Evolutionary conservation across 2,113 vertebrate genomes (phyloP).

Genomic region (Gavia stellata): DNA sequence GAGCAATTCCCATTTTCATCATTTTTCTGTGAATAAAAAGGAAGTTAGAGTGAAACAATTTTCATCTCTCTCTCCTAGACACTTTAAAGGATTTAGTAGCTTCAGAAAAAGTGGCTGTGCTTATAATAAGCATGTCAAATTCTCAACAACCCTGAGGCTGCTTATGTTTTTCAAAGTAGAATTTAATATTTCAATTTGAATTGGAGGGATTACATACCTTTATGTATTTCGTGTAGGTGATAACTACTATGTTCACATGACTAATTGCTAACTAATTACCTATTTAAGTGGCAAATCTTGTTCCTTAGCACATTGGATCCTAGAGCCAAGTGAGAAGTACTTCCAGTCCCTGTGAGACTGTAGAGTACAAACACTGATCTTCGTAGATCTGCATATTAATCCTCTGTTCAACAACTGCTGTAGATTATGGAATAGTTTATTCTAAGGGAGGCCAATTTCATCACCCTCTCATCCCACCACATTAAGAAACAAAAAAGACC

Average conservation of each 20-base stretch:
- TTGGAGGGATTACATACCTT: slow-evolving; percentile 20
- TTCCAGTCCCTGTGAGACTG: not conserved
- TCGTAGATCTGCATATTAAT: not conserved
- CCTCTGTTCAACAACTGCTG: not conserved
- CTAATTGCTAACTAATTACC: slow-evolving; percentile 20
- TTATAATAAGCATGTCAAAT: not conserved
- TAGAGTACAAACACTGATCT: not conserved
- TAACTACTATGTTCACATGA: not conserved
- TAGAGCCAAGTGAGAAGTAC: not conserved
- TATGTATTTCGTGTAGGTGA: not conserved
- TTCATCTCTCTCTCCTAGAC: not conserved
- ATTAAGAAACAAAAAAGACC: not conserved
- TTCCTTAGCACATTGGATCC: slow-evolving; percentile 1
- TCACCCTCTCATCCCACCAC: not conserved
- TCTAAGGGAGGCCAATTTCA: not conserved
- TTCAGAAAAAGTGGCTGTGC: not conserved
- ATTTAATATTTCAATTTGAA: not conserved
- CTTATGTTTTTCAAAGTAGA: not conserved
- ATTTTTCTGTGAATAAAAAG: slow-evolving; percentile 79
- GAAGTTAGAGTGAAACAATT: not conserved
- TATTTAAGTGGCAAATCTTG: not conserved
- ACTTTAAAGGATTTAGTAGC: not conserved
- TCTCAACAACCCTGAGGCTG: not conserved
- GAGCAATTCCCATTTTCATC: slow-evolving; percentile 98
- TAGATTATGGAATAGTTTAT: not conserved